Evolutionary conservation across 2,113 vertebrate species (phyloP).

Genomic region (Okapia johnstoni): DNA sequence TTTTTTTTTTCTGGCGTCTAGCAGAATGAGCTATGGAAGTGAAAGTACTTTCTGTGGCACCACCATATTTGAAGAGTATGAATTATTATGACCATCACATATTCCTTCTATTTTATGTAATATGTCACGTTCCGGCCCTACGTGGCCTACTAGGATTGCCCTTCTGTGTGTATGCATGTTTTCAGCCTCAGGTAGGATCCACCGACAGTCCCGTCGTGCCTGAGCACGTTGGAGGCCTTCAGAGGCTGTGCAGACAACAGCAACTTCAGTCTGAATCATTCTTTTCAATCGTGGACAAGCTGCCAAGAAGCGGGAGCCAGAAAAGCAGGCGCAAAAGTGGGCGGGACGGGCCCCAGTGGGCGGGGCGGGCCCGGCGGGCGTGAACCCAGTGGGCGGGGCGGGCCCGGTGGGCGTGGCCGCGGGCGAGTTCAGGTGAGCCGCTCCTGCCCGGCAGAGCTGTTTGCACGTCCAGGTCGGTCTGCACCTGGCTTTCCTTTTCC

Average conservation of each 20-base stretch:
- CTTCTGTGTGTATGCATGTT: background rate
- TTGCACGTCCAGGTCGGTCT: background rate
- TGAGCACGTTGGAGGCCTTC: slow-evolving; percentile 69
- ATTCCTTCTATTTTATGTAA: background rate
- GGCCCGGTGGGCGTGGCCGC: slow-evolving; percentile 63
- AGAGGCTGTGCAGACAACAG: slow-evolving; percentile 70
- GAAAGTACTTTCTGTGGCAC: background rate
- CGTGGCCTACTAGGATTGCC: background rate
- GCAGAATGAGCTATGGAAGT: background rate
- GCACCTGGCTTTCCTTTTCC: slow-evolving; percentile 18
- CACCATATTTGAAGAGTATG: background rate
- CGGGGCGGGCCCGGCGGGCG: background rate
- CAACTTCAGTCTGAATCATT: slow-evolving; percentile 72
- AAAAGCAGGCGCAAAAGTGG: background rate
- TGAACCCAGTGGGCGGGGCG: too few species aligned
- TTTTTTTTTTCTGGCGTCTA: background rate
- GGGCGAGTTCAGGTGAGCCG: slow-evolving; percentile 58
- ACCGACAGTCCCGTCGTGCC: slow-evolving; percentile 68
- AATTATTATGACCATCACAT: background rate
- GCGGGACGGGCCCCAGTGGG: background rate
- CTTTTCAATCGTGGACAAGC: slow-evolving; percentile 47
- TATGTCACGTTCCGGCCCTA: background rate
- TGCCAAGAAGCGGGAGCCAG: slow-evolving; percentile 70
- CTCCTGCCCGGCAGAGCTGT: background rate
- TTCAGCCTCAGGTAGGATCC: slow-evolving; percentile 51